Evolutionary conservation across 2,888 invertebrate species (phyloP).

Genomic region (Cheilosia soror): DNA sequence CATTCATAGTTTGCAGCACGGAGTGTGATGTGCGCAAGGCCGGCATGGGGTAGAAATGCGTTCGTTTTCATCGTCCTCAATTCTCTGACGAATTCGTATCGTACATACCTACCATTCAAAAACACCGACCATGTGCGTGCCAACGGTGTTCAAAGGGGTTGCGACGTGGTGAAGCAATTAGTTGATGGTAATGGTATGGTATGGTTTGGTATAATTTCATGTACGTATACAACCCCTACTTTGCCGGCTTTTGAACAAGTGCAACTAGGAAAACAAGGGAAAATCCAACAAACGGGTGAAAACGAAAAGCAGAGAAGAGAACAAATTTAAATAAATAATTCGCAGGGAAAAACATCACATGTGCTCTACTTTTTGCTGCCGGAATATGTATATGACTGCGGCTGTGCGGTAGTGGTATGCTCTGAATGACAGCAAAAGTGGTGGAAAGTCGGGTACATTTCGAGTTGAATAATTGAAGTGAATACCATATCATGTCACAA

Average conservation of each 20-base stretch:
- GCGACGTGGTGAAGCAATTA: background rate
- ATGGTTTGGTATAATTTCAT: background rate
- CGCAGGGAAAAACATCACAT: constrained; percentile 48
- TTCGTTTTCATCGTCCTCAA: constrained; percentile 7
- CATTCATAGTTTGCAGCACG: constrained; percentile 56
- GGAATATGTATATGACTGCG: background rate
- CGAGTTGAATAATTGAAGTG: constrained; percentile 27
- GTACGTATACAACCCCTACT: constrained; percentile 11
- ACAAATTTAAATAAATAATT: constrained; percentile 30
- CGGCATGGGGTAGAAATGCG: constrained; percentile 40
- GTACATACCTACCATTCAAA: constrained; percentile 28
- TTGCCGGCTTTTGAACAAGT: constrained; percentile 24
- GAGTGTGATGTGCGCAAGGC: constrained; percentile 47
- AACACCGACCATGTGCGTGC: constrained; percentile 43
- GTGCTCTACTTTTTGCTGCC: constrained; percentile 38
- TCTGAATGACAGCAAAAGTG: background rate
- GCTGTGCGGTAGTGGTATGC: too few species aligned
- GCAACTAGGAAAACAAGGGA: background rate
- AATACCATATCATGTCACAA: constrained; percentile 28
- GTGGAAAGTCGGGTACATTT: background rate
- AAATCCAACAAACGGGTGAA: background rate
- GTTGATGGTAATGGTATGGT: background rate
- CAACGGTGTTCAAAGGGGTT: background rate
- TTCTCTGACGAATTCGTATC: constrained; percentile 8
- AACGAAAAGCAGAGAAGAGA: background rate